Evolutionary conservation across 2,888 invertebrate genomes (phyloP), one percentile per base, ranked within the genome.

Genomic region (Nipponacmea schrenckii): DNA sequence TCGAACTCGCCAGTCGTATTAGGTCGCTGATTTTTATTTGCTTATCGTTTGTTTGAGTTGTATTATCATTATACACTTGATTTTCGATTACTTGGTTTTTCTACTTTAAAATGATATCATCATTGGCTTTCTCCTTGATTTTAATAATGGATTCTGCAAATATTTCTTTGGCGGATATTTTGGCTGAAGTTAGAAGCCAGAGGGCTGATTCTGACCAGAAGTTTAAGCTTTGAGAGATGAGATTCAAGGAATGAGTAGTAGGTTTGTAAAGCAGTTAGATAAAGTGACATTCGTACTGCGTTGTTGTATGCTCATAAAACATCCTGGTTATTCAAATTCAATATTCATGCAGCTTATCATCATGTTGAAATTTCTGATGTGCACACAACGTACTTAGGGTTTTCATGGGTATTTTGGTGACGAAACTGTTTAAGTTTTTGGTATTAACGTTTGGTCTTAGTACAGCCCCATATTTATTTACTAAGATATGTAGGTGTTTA

Each of bases 371-470:
- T 72, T 31, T 67, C 24, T 31, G 65, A 65, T 8, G 62, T 64
- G n/a, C 70, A 70, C 15, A 69, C 70, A n/a, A n/a, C 69, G 15
- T 70, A 45, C 27, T 12, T 72, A 14, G 72, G 67, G 0, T 72
- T 74, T 44, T 50, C 64, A 15, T 74, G 70, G 74, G 64, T 20
- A 5, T 26, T 15, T 4, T n/a, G 39, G 17, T 26, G 64, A 62
- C 2, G 66, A 8, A 15, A 39, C 8, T n/a, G 50, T 72, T 67
- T 46, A 70, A 64, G n/a, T 73, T 74, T 71, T 44, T 70, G n/a
- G 74, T 75, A 14, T 50, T 77, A 62, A 73, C 75, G 0, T 77
- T 74, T 62, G 73, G 75, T 14, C 62, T 76, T 8, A 48, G 39
- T 14, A 46, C 70, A 4, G 73, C 73, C 20, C 56, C 66, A 20